Conservation (phyloP, 2,888 invertebrate genomes). For the Anarsia innoxiella region DNA sequence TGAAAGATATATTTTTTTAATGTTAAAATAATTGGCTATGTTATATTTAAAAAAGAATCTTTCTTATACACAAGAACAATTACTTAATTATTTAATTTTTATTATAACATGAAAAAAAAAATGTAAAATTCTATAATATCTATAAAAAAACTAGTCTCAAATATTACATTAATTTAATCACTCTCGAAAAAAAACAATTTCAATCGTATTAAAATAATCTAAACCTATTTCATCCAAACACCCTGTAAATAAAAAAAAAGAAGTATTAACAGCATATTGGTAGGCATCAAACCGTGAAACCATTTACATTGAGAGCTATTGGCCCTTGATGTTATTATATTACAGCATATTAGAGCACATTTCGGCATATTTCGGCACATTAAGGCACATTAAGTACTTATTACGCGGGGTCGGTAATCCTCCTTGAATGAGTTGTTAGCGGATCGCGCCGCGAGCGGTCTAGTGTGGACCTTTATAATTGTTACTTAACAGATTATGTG, state of each 20-base stretch:
- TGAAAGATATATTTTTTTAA: too few relatives aligned
- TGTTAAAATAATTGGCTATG: too few relatives aligned
- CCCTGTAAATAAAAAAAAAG: conserved; percentile 21
- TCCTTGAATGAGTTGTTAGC: background rate
- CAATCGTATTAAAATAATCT: too few relatives aligned
- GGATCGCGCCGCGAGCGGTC: background rate
- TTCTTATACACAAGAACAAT: too few relatives aligned
- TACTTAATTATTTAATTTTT: too few relatives aligned
- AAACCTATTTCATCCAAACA: too few relatives aligned
- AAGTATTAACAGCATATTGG: conserved; percentile 28
- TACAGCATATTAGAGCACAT: background rate
- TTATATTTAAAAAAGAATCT: too few relatives aligned
- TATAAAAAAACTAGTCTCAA: too few relatives aligned
- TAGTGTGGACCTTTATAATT: background rate
- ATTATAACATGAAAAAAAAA: too few relatives aligned
- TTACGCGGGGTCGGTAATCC: background rate
- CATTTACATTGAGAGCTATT: conserved; percentile 27
- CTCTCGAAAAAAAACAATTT: too few relatives aligned
- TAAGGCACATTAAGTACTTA: background rate
- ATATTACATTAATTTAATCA: too few relatives aligned
- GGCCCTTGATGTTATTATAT: conserved; percentile 21
- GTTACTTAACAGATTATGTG: background rate
- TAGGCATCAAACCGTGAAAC: conserved; percentile 39
- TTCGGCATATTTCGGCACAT: conserved; percentile 1
- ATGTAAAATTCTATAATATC: too few relatives aligned